Conservation (phyloP, 2,888 invertebrate species). For the Mimas tiliae region DNA sequence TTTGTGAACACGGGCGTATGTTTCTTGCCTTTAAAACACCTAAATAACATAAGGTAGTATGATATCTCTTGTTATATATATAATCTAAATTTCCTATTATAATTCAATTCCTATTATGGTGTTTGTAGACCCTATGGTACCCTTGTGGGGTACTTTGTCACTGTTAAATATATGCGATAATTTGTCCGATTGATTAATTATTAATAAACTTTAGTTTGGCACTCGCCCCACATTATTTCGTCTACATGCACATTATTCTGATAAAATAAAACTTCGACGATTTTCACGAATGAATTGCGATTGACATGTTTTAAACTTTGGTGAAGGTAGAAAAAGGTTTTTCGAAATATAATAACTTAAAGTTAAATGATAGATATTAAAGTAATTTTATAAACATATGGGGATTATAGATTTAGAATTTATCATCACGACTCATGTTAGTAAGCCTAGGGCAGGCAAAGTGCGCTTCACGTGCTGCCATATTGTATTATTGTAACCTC, state of each 20-base stretch:
- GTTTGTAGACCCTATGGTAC: neutral
- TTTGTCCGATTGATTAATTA: conserved; percentile 32
- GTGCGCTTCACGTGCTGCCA: conserved; percentile 31
- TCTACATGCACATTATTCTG: conserved; percentile 14
- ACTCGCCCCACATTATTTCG: conserved; percentile 7
- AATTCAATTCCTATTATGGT: neutral
- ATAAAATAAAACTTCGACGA: conserved; percentile 28
- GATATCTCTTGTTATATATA: no score
- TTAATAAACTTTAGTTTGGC: conserved; percentile 30
- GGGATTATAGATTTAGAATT: conserved; percentile 39
- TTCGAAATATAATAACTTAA: conserved; percentile 48
- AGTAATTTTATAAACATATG: conserved; percentile 34
- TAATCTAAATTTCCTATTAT: no score
- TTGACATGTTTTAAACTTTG: conserved; percentile 50
- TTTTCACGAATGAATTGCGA: conserved; percentile 39
- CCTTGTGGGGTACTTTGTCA: conserved; percentile 10
- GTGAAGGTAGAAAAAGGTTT: conserved; percentile 66
- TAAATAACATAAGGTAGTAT: no score
- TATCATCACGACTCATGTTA: conserved; percentile 47
- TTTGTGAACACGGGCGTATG: no score
- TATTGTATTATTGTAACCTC: conserved; percentile 34
- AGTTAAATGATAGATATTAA: conserved; percentile 56
- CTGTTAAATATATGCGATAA: conserved; percentile 28
- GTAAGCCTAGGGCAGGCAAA: conserved; percentile 34
- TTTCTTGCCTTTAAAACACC: no score